Evolutionary conservation across 1,140 invertebrate species (phyloP).

Genomic region (Monochamus saltuarius): DNA sequence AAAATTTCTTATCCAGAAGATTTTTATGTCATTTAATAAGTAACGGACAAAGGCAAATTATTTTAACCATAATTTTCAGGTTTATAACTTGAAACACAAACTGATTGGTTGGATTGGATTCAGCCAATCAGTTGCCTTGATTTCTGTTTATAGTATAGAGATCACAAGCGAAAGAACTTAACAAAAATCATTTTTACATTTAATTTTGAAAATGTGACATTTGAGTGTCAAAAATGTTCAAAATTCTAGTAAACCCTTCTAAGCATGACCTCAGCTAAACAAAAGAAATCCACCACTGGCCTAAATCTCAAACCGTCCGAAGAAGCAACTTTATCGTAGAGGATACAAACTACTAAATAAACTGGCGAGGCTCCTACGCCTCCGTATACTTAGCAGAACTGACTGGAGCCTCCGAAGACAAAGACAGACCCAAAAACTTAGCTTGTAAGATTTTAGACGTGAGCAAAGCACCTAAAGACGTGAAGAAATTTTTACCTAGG

Average conservation of each 20-base stretch:
- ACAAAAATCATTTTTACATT: no score
- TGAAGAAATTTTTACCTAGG: constrained; percentile 72
- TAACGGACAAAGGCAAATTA: no score
- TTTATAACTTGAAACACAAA: no score
- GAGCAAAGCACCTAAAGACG: constrained; percentile 65
- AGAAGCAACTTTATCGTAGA: constrained; percentile 57
- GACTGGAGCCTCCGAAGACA: constrained; percentile 43
- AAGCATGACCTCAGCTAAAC: constrained; percentile 7
- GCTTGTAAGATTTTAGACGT: constrained; percentile 78
- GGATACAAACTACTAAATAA: constrained; percentile 63
- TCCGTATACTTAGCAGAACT: constrained; percentile 65
- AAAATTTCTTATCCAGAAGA: no score
- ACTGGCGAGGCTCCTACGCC: constrained; percentile 66
- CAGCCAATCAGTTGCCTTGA: no score
- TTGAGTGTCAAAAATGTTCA: not conserved
- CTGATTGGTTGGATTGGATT: no score
- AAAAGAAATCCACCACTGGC: not conserved
- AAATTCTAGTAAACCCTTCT: constrained; percentile 30
- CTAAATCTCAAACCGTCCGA: constrained; percentile 53
- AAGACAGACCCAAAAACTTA: constrained; percentile 51
- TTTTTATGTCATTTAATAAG: no score
- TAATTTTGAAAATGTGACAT: no score
- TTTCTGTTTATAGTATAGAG: no score
- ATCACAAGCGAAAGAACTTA: no score
- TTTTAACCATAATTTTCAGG: no score